Percentiles rank a stretch among this genome's conserved stretches.
Evolutionary conservation across 2,888 invertebrate species (phyloP).

Genomic region (Helleia helle): DNA sequence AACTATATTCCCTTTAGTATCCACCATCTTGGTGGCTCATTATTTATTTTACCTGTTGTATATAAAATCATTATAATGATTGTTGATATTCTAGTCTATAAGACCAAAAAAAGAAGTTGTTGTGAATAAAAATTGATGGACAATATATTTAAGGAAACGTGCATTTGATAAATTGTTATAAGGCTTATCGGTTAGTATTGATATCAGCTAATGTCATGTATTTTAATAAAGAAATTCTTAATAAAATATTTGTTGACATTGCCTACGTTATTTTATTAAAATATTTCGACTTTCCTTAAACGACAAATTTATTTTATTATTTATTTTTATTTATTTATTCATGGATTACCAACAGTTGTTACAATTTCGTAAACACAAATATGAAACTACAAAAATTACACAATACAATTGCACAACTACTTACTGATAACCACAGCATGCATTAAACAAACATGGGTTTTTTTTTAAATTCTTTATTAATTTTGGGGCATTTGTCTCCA

Average conservation of each 20-base stretch:
- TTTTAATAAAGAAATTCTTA: neutral
- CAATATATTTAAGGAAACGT: neutral
- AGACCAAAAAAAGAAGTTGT: neutral
- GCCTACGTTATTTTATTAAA: neutral
- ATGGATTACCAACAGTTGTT: too few relatives aligned
- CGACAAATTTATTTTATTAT: too few relatives aligned
- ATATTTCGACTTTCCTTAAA: neutral
- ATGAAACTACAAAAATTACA: too few relatives aligned
- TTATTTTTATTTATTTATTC: too few relatives aligned
- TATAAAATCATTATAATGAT: neutral
- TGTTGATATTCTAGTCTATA: neutral
- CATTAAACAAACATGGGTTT: too few relatives aligned
- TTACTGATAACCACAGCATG: too few relatives aligned
- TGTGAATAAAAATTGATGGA: neutral
- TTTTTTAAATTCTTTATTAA: too few relatives aligned
- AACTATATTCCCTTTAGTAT: too few relatives aligned
- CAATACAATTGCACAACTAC: too few relatives aligned
- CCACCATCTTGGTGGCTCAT: neutral
- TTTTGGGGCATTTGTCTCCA: too few relatives aligned
- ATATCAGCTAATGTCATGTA: neutral
- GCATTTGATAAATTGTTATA: neutral
- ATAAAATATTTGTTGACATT: conserved; percentile 11
- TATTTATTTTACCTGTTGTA: neutral
- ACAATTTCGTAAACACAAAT: too few relatives aligned
- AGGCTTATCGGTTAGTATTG: neutral